phyloP scores from a whole-genome alignment of 2,797 vertebrate species.

The Rhincodon typus region DNA sequence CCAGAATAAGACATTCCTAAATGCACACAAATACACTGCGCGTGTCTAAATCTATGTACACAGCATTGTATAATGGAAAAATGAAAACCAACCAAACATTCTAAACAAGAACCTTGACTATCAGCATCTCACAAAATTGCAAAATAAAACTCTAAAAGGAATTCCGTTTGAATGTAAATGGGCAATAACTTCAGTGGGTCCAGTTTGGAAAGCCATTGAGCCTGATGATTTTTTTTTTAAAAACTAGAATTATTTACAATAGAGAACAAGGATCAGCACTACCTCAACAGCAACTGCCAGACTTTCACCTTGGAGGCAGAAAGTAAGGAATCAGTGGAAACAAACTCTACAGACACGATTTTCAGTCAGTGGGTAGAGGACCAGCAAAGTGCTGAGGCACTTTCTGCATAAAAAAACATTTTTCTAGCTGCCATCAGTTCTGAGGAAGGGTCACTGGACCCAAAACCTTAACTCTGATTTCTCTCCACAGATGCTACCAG shows the following conservation, averaged over 20 bases:
- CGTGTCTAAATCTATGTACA: not conserved
- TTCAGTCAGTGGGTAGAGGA: too few relatives aligned
- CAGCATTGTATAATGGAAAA: not conserved
- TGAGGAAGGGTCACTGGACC: too few relatives aligned
- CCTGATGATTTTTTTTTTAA: not conserved
- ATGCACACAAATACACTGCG: not conserved
- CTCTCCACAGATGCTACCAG: too few relatives aligned
- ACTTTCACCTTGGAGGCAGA: too few relatives aligned
- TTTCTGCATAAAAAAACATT: too few relatives aligned
- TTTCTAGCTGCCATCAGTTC: too few relatives aligned
- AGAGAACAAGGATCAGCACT: not conserved
- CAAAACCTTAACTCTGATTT: too few relatives aligned
- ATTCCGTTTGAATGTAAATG: not conserved
- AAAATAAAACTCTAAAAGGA: not conserved
- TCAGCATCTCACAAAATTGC: not conserved
- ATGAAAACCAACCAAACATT: not conserved
- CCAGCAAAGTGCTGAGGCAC: too few relatives aligned
- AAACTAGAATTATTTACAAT: too few relatives aligned
- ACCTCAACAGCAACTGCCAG: not conserved
- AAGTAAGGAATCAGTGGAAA: too few relatives aligned
- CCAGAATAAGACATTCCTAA: not conserved
- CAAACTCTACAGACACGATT: too few relatives aligned
- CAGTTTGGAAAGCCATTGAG: not conserved
- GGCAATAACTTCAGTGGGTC: not conserved
- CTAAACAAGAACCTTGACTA: not conserved